Percentiles rank a stretch among this genome's conserved stretches.
phyloP scores from a whole-genome alignment of 1,140 invertebrate species.

The Dreissena polymorpha region DNA sequence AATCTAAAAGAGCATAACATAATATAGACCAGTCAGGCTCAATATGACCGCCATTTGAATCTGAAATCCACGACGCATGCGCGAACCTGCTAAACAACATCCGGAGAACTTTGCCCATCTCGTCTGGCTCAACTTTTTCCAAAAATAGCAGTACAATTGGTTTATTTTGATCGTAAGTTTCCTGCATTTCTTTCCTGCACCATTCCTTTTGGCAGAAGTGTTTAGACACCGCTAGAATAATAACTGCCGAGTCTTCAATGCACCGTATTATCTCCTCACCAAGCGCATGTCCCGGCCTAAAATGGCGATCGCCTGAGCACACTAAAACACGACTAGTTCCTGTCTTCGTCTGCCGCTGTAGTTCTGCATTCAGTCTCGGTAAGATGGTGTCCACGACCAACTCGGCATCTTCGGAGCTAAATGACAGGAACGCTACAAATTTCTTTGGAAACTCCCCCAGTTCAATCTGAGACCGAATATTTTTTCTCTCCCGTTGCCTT shows the following conservation, averaged over 20 bases:
- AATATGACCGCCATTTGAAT: too few relatives aligned
- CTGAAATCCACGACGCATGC: too few relatives aligned
- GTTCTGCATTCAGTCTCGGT: neutral
- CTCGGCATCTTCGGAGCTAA: conserved; percentile 14
- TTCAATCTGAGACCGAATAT: neutral
- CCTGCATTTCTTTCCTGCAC: conserved; percentile 1
- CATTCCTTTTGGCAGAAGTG: neutral
- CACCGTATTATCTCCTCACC: neutral
- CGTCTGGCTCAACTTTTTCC: conserved; percentile 1
- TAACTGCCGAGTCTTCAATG: neutral
- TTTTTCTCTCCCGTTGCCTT: neutral
- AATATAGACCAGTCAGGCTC: too few relatives aligned
- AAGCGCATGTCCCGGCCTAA: conserved; percentile 3
- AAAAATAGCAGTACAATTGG: conserved; percentile 21
- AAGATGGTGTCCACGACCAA: conserved; percentile 7
- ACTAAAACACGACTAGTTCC: conserved; percentile 16
- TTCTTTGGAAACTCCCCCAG: neutral
- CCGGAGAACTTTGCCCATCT: neutral
- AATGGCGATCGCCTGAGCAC: conserved; percentile 12
- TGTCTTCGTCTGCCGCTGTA: conserved; percentile 29
- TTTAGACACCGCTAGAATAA: neutral
- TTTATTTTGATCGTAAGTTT: conserved; percentile 3
- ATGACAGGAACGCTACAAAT: conserved; percentile 19
- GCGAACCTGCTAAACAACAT: too few relatives aligned
- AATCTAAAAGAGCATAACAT: too few relatives aligned